phyloP scores from a whole-genome alignment of 2,113 vertebrate genomes.

The Mesoclemmys tuberculata region DNA sequence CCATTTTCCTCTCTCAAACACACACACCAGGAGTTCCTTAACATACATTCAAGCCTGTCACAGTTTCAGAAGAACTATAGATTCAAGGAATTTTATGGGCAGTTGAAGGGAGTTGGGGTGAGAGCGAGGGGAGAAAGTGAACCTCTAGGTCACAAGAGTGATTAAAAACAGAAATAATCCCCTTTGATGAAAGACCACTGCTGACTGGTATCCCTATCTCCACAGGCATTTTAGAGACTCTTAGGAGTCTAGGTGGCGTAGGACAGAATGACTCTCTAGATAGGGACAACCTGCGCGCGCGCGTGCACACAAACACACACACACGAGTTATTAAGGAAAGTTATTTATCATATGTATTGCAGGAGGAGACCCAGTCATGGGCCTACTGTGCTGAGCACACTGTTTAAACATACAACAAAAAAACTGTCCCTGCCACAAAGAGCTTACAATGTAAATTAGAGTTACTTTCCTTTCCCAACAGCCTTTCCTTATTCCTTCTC shows the following conservation, averaged over 20 bases:
- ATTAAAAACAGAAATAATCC: not conserved
- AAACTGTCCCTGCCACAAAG: not conserved
- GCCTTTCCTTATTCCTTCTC: not conserved
- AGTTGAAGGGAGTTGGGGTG: not conserved
- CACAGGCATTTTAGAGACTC: not conserved
- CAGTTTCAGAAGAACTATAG: not conserved
- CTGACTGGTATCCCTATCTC: not conserved
- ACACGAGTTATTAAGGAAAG: not conserved
- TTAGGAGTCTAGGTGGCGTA: not conserved
- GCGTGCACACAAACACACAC: not conserved
- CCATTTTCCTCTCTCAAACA: not conserved
- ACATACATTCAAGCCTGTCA: not conserved
- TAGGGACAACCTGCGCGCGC: not conserved
- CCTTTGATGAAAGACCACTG: not conserved
- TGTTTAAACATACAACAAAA: not conserved
- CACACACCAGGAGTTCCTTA: not conserved
- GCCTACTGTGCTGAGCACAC: rapidly evolving
- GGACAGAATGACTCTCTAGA: not conserved
- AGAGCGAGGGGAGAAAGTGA: not conserved
- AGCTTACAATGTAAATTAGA: not conserved
- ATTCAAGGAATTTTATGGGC: not conserved
- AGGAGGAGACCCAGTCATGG: rapidly evolving
- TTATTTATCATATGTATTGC: not conserved
- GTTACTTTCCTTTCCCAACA: rapidly evolving
- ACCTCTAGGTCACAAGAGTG: not conserved